phyloP scores from a whole-genome alignment of 2,113 vertebrate species.

The Anolis carolinensis region DNA sequence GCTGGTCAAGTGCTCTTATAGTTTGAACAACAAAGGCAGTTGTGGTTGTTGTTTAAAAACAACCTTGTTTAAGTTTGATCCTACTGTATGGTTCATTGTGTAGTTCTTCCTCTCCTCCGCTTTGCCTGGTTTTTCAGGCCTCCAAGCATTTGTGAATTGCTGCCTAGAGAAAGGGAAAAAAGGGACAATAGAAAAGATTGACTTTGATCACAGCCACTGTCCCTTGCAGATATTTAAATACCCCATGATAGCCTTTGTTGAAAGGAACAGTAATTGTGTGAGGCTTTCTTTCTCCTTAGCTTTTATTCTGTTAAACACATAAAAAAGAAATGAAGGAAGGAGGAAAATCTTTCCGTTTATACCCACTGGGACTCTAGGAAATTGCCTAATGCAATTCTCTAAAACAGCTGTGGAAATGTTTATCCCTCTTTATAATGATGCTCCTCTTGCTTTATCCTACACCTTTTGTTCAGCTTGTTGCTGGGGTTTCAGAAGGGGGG shows the following conservation, averaged over 20 bases:
- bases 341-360: not conserved
- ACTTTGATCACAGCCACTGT: not conserved
- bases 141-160: not conserved
- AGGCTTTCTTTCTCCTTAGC: not conserved
- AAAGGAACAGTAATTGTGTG: slow-evolving; percentile 17
- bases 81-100: not conserved
- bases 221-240: not conserved
- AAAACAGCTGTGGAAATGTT: slow-evolving; percentile 26
- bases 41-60: not conserved
- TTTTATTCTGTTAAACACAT: slow-evolving; percentile 3
- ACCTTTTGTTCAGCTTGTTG: slow-evolving; percentile 2
- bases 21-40: not conserved
- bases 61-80: slow-evolving; percentile 19
- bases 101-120: not conserved
- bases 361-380: not conserved
- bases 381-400: not conserved
- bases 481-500: not conserved
- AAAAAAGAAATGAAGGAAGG: not conserved
- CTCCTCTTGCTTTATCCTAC: not conserved
- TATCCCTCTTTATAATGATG: slow-evolving; percentile 8
- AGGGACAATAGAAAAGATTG: not conserved
- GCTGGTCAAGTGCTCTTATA: not conserved
- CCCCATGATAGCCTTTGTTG: not conserved
- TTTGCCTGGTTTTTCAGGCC: not conserved
- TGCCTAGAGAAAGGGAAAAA: not conserved